Evolutionary conservation across 2,888 invertebrate species (phyloP), one percentile per base, ranked within the genome.

Genomic region (Chromoteleia sp.): DNA sequence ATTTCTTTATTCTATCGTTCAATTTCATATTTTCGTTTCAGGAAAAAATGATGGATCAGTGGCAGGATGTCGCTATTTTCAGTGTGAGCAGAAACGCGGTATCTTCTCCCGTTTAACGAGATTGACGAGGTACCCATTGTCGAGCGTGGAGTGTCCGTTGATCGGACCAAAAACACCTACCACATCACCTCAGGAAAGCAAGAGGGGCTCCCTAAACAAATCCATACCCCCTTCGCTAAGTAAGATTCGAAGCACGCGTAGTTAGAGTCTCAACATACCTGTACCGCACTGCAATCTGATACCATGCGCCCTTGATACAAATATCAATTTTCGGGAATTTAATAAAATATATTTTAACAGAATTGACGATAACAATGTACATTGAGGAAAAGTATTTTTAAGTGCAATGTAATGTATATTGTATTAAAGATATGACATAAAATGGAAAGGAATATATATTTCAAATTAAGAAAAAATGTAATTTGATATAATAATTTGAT

Each of bases 31-130:
- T 52, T 6, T 8, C 4, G 36, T 92, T 92, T 81, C 90, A 97
- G 99, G 99, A 85, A 98, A 99, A 93, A 98, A 99, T 92, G 98
- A 99, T 92, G 99, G 99, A 21, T 97, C 97, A 30, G 98, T 99
- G 81, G 96, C 97, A 68, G 98, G 98, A 63, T 94, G 95, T 67
- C 95, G 97, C 56, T 99, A 99, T 92, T 99, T 99, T 92, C 97
- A 98, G 91, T 99, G 99, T 91, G 96, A 97, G 88, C 94, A 97
- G 19, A 96, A 97, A 88, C 96, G 96, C 76, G 99, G 99, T n/a
- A 96, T 99, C 14, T 99, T 99, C 92, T 98, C 97, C 25, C 95
- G 97, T 17, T 93, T 98, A 73, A 97, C 97, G 39, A 95, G 98
- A 80, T 93, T 98, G 56, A 97, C 97, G 2, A 93, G 96, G 84